Conservation (phyloP, 92 coral and sea anemone genomes). For the Hydrozoanthus gracilis region DNA sequence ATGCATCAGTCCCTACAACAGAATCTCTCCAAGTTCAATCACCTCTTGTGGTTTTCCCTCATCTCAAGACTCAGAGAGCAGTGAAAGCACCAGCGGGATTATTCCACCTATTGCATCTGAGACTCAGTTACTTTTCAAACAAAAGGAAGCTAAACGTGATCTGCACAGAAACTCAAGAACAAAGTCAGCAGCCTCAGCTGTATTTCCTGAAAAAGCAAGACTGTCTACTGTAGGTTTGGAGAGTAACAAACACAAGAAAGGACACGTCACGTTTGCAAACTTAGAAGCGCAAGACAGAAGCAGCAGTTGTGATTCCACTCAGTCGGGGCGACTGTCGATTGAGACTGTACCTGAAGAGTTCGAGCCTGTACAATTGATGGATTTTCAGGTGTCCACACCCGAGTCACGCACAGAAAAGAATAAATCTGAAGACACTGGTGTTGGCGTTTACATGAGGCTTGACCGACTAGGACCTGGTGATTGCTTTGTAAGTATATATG, state of each 20-base stretch:
- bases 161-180: background rate
- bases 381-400: background rate
- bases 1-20: slow-evolving; percentile 37
- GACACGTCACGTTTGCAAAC: slow-evolving; percentile 13
- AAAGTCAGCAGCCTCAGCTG: slow-evolving; percentile 24
- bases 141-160: background rate
- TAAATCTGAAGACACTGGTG: slow-evolving; percentile 58
- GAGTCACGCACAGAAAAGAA: background rate
- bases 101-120: slow-evolving; percentile 40
- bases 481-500: slow-evolving; percentile 78
- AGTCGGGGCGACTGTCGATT: slow-evolving; percentile 7
- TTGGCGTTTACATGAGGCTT: slow-evolving; percentile 83
- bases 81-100: background rate
- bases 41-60: slow-evolving; percentile 14
- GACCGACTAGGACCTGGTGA: slow-evolving; percentile 78
- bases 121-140: slow-evolving; percentile 3
- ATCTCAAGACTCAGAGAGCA: background rate
- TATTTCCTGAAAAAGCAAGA: slow-evolving; percentile 7
- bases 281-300: background rate
- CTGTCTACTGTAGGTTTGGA: background rate
- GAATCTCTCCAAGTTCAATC: slow-evolving; percentile 46
- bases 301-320: background rate
- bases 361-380: background rate
- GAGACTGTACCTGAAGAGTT: slow-evolving; percentile 27
- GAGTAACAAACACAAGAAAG: background rate